Evolutionary conservation across 2,113 vertebrate species (phyloP).

Genomic region (Serilophus lunatus): DNA sequence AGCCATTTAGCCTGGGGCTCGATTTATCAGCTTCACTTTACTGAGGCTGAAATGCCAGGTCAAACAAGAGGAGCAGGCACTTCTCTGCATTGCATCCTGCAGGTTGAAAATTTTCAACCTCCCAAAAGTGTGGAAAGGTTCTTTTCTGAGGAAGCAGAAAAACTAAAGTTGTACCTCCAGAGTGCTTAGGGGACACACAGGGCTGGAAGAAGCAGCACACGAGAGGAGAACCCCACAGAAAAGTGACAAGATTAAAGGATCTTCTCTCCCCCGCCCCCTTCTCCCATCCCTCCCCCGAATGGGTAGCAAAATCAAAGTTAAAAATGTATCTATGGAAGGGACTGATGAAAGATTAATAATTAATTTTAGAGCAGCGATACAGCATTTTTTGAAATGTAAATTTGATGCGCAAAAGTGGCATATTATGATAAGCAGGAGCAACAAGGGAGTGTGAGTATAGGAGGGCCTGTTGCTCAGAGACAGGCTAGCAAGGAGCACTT

Average conservation of each 20-base stretch:
- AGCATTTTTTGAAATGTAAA: constrained; percentile 78
- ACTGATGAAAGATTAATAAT: constrained; percentile 75
- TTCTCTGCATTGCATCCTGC: not conserved
- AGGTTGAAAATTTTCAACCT: not conserved
- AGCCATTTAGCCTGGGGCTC: not conserved
- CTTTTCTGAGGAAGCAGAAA: not conserved
- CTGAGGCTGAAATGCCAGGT: not conserved
- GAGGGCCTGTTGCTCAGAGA: constrained; percentile 60
- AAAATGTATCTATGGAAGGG: constrained; percentile 69
- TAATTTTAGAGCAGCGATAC: constrained; percentile 70
- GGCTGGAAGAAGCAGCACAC: constrained; percentile 27
- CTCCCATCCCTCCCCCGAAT: constrained; percentile 29
- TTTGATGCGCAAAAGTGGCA: constrained; percentile 65
- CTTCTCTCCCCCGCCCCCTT: constrained; percentile 35
- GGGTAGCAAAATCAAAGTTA: constrained; percentile 72
- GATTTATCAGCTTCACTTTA: not conserved
- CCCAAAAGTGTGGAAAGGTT: not conserved
- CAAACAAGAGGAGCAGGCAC: not conserved
- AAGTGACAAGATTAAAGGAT: constrained; percentile 68
- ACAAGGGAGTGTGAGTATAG: constrained; percentile 36
- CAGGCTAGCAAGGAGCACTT: constrained; percentile 37
- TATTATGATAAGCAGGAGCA: constrained; percentile 69
- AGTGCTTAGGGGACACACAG: not conserved
- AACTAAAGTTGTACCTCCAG: not conserved
- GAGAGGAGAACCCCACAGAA: constrained; percentile 49